Percentiles rank a stretch among this genome's conserved stretches.
Evolutionary conservation across 2,888 invertebrate species (phyloP).

Genomic region (Colostygia pectinataria): DNA sequence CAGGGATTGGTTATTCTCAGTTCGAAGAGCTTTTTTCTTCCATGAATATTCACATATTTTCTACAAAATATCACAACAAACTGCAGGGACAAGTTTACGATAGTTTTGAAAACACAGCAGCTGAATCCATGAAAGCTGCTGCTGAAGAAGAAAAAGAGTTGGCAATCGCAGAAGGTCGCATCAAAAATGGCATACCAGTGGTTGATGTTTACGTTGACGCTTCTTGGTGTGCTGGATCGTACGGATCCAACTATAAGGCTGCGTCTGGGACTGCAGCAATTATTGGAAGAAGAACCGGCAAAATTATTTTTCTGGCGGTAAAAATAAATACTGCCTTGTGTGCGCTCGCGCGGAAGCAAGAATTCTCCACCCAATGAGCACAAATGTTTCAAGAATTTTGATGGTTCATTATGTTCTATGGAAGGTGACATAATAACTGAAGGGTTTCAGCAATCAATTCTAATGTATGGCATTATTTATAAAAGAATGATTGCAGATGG

Average conservation of each 20-base stretch:
- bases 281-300: constrained; percentile 2
- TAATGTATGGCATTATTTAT: neutral
- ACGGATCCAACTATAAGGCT: constrained; percentile 15
- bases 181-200: constrained; percentile 22
- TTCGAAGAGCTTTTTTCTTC: constrained; percentile 1
- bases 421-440: neutral
- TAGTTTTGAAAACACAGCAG: no score
- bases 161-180: constrained; percentile 26
- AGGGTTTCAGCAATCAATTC: neutral
- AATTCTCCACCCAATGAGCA: no score
- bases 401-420: constrained; percentile 1
- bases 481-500: neutral
- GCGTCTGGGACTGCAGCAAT: constrained; percentile 21
- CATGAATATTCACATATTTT: no score
- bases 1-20: constrained; percentile 24
- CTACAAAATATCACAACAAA: no score
- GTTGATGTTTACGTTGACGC: constrained; percentile 32
- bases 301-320: neutral
- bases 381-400: no score
- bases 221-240: constrained; percentile 26
- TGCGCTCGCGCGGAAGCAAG: no score
- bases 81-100: no score
- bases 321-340: no score
- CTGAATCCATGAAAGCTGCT: constrained; percentile 17
- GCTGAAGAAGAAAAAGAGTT: constrained; percentile 21